Evolutionary conservation across 92 coral and sea anemone genomes (phyloP).

Genomic region (Palythoa heliodiscus): DNA sequence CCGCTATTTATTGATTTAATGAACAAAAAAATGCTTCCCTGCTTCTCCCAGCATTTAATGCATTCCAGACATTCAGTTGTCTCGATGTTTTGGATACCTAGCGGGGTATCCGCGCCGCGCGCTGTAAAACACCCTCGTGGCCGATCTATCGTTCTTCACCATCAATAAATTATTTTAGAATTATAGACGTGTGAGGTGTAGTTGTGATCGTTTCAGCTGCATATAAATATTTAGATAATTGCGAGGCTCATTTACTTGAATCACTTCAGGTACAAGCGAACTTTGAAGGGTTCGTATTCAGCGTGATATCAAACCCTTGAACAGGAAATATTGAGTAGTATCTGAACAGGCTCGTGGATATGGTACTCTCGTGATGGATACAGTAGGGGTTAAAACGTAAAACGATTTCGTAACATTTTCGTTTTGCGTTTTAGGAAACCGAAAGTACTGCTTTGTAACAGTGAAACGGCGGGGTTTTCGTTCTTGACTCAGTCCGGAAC

Average conservation of each 20-base stretch:
- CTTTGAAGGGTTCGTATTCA: background rate
- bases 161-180: background rate
- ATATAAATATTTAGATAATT: slow-evolving; percentile 30
- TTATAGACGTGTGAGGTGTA: background rate
- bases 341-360: slow-evolving; percentile 11
- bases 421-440: background rate
- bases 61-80: slow-evolving; percentile 26
- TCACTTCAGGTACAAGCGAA: background rate
- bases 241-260: slow-evolving; percentile 5
- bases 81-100: background rate
- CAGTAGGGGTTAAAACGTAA: background rate
- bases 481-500: background rate
- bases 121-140: background rate
- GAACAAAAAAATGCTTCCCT: background rate
- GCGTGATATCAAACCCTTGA: background rate
- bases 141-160: background rate
- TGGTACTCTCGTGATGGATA: background rate
- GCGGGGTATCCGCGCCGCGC: slow-evolving; percentile 11
- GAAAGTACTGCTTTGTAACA: background rate
- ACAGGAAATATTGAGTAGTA: background rate
- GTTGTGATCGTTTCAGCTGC: slow-evolving; percentile 11
- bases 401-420: background rate
- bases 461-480: background rate
- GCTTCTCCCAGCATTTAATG: background rate
- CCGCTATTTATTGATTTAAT: background rate